Base-by-base conservation (phyloP, 2,113 vertebrate species). In the Oenanthe melanoleuca region DNA sequence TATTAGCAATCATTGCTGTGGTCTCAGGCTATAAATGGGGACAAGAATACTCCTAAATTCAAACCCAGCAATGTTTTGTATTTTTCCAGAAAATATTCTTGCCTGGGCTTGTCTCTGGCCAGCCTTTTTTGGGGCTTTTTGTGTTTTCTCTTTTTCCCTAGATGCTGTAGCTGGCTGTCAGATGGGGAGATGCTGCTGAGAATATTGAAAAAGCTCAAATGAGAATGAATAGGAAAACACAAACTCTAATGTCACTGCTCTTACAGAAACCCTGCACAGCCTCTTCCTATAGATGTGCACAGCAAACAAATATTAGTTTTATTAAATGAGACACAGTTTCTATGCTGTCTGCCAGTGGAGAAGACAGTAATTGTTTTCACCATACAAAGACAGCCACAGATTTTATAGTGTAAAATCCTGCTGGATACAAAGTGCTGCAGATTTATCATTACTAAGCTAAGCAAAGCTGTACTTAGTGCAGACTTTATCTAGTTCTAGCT, bases 1-100 rank as follows among this genome's bases (percentile, higher is more conserved):
- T 97, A 82, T 95, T 96, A 95, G 90, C 93, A 97, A 93, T 96
- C 95, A 91, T 90, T 91, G 96, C 89, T 85, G 72, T 18, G 49
- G 25, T 97, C 79, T 63, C 6, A 4, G 81, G 74, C 86, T 91
- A 65, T 80, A 91, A 96, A 94, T 23, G 20, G 83, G 71, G 74
- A 90, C n/a, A 22, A 59, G 31, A 1, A 3, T 69, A 47, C 34
- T 95, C 71, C 84, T 96, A 88, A 96, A 96, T 45, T 84, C 75
- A 86, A 80, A 56, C 44, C 33, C 47, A 72, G 60, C 25, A 67
- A 91, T 80, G 52, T 89, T 89, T 96, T 89, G 24, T 80, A 24
- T 85, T 91, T 93, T 89, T 47, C 88, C 79, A 11, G 40, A 80
- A 88, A 81, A 61, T 60, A 52, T 71, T 86, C 83, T 86, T 84